A percentile compares a stretch with the other conserved stretches of the same genome.
phyloP scores from a whole-genome alignment of 1,140 invertebrate genomes.

The Teleopsis dalmanni region DNA sequence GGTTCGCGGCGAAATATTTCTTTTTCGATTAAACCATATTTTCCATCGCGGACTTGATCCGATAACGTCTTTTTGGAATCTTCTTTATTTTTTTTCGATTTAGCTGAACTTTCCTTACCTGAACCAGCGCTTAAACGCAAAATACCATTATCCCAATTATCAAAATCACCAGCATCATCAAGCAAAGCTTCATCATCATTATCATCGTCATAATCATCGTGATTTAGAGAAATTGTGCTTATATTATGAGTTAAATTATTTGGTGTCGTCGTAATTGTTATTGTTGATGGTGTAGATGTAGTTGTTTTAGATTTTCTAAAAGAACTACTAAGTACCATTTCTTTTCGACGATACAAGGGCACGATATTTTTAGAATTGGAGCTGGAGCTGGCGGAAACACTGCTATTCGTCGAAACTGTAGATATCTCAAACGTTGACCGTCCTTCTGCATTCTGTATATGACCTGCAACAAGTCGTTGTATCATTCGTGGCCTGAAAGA shows the following conservation, averaged over 20 bases:
- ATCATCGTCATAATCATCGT: conserved; percentile 9
- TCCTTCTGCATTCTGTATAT: conserved; percentile 46
- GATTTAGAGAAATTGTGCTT: not conserved
- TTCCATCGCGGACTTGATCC: conserved; percentile 79
- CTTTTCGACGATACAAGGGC: not conserved
- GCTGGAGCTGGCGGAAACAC: conserved; percentile 1
- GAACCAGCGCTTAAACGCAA: conserved; percentile 58
- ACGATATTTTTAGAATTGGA: not conserved
- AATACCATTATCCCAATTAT: conserved; percentile 58
- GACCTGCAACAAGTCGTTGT: conserved; percentile 55
- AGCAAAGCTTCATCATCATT: conserved; percentile 42
- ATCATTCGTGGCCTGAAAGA: conserved; percentile 47
- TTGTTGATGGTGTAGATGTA: conserved; percentile 8
- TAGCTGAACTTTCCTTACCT: conserved; percentile 49
- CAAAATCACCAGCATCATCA: conserved; percentile 38
- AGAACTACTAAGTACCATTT: conserved; percentile 1
- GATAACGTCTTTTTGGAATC: conserved; percentile 74
- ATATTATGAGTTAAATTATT: not conserved
- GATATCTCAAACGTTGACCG: conserved; percentile 34
- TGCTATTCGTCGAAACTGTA: conserved; percentile 29
- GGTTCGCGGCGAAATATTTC: conserved; percentile 64
- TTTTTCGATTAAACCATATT: conserved; percentile 80
- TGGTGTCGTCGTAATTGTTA: conserved; percentile 7
- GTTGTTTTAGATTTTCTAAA: conserved; percentile 6
- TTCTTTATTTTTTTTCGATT: conserved; percentile 51